Conservation (phyloP, 1,140 invertebrate species). For the Lucilia cuprina region DNA sequence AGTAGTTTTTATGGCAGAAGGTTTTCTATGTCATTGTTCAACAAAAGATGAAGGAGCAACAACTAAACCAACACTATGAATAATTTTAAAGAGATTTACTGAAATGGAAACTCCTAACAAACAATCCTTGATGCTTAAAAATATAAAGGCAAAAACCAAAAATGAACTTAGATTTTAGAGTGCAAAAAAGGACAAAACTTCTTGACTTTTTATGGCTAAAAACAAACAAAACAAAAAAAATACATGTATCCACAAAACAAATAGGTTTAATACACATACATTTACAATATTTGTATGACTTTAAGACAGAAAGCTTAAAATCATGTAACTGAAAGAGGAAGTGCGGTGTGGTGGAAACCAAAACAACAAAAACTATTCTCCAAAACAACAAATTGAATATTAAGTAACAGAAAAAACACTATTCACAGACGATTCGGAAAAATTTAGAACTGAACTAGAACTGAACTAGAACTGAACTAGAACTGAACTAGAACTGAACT, state of each 20-base stretch:
- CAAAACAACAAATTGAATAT: too few species aligned
- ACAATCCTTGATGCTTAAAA: background rate
- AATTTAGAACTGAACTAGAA: too few species aligned
- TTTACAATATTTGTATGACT: background rate
- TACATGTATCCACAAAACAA: background rate
- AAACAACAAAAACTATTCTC: too few species aligned
- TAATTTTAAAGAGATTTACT: slow-evolving; percentile 8
- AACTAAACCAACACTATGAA: background rate
- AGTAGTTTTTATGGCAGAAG: background rate
- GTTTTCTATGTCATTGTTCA: background rate
- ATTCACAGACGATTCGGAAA: too few species aligned
- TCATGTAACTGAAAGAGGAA: background rate
- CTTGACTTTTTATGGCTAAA: background rate
- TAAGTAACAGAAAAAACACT: too few species aligned
- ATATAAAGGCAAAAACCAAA: background rate
- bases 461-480: too few species aligned
- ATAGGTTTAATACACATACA: background rate
- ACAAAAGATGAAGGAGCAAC: background rate
- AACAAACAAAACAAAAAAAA: background rate
- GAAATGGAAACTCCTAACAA: background rate
- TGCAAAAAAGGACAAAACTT: slow-evolving; percentile 9
- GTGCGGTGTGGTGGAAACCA: too few species aligned
- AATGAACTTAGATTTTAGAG: background rate
- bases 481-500: too few species aligned
- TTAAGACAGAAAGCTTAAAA: background rate